Conservation (phyloP, 2,888 invertebrate genomes). For the Acronicta leporina region DNA sequence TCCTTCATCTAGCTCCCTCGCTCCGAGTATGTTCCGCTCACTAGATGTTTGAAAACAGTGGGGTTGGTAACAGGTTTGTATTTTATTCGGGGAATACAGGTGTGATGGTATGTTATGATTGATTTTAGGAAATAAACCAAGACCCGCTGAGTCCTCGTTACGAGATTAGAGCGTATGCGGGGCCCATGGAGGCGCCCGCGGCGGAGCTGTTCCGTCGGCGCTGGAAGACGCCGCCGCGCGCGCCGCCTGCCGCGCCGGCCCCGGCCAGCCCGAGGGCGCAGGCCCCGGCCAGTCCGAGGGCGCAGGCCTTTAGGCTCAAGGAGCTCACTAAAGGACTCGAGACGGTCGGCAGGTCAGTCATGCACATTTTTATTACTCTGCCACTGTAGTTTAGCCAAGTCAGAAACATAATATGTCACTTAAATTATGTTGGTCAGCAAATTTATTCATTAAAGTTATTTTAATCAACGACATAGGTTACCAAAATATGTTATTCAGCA, state of each 20-base stretch:
- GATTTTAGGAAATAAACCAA: constrained; percentile 88
- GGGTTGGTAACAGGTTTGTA: no score
- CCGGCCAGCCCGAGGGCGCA: constrained; percentile 42
- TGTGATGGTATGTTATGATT: no score
- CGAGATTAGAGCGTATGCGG: constrained; percentile 96
- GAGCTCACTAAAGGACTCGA: constrained; percentile 97
- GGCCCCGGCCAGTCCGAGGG: constrained; percentile 44
- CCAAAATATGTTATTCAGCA: no score
- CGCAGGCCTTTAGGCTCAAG: constrained; percentile 85
- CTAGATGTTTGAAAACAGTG: no score
- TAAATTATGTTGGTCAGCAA: no score
- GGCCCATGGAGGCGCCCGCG: constrained; percentile 95
- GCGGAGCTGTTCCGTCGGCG: constrained; percentile 92
- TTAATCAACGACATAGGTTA: no score
- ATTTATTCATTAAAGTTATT: no score
- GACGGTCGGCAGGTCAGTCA: constrained; percentile 91
- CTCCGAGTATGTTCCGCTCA: no score
- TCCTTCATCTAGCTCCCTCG: no score
- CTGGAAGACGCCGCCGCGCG: constrained; percentile 95
- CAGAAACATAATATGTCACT: no score
- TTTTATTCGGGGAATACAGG: no score
- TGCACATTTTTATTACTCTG: neutral
- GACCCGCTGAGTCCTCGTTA: constrained; percentile 92
- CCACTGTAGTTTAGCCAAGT: no score
- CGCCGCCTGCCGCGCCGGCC: constrained; percentile 79